phyloP scores from a whole-genome alignment of 35 echinoderm and acorn worm species.

The Heliocidaris tuberculata region DNA sequence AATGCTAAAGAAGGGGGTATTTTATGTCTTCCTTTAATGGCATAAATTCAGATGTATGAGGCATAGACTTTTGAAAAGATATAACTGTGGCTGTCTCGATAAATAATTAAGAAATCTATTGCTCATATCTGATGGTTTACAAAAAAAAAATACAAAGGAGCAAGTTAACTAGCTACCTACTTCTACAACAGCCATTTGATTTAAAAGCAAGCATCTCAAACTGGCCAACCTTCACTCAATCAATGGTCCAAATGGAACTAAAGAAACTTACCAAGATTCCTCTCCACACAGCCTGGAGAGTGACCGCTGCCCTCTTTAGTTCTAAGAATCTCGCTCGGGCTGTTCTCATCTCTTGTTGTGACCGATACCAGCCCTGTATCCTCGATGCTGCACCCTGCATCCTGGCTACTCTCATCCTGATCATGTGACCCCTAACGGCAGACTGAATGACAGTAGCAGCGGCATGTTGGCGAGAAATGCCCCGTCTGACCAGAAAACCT shows the following conservation, averaged over 20 bases:
- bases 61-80: not conserved
- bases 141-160: too few relatives aligned
- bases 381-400: conserved; percentile 9
- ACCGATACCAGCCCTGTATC: conserved; percentile 66
- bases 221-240: not conserved
- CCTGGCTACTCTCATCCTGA: not conserved
- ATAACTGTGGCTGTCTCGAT: too few relatives aligned
- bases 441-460: conserved; percentile 52
- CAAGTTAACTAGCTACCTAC: too few relatives aligned
- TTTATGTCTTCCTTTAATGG: too few relatives aligned
- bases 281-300: conserved; percentile 64
- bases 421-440: conserved; percentile 17
- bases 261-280: conserved; percentile 57
- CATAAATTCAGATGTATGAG: not conserved
- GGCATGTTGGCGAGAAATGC: conserved; percentile 10
- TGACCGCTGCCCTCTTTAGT: conserved; percentile 50
- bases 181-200: not conserved
- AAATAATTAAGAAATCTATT: too few relatives aligned
- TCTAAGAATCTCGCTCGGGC: conserved; percentile 22
- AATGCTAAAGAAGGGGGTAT: too few relatives aligned
- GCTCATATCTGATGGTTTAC: too few relatives aligned
- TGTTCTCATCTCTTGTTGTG: not conserved
- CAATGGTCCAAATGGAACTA: not conserved
- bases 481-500: conserved; percentile 41
- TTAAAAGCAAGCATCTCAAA: not conserved